Percentiles rank a stretch among this genome's conserved stretches.
phyloP scores from a whole-genome alignment of 2,113 vertebrate species.

The Acinonyx jubatus region DNA sequence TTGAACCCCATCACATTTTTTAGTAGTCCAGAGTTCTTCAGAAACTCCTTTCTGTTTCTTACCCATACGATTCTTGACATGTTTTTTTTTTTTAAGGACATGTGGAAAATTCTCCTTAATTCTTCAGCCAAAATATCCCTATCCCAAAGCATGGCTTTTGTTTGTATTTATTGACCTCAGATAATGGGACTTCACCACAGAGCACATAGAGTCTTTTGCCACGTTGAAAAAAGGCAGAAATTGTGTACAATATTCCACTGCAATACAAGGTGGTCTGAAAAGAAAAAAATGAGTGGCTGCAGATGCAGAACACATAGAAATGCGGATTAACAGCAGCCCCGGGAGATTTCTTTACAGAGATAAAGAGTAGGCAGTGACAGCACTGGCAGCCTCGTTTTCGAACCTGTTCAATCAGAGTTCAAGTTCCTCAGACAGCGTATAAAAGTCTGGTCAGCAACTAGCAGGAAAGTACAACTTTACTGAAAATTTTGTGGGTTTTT shows the following conservation, averaged over 20 bases:
- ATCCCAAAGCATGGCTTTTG: neutral
- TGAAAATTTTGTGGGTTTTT: neutral
- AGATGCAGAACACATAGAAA: neutral
- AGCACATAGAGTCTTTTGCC: neutral
- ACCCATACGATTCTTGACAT: neutral
- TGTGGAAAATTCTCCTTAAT: neutral
- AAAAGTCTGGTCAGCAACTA: neutral
- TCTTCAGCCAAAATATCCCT: neutral
- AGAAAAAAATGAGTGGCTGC: neutral
- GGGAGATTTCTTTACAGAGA: neutral
- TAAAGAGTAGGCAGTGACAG: neutral
- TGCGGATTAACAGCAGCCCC: neutral
- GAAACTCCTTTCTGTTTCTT: neutral
- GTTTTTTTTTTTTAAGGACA: neutral
- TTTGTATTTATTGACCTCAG: neutral
- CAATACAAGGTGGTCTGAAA: neutral
- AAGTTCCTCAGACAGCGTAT: neutral
- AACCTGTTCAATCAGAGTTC: neutral
- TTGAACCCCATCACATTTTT: neutral
- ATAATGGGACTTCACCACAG: neutral
- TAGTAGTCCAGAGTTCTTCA: neutral
- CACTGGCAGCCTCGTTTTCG: rapidly evolving
- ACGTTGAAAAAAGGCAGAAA: neutral
- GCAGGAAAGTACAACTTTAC: neutral
- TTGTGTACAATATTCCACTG: too few relatives aligned